A percentile compares a stretch with the other conserved stretches of the same genome.
Conservation (phyloP, 2,113 vertebrate genomes). For the Micromys minutus region DNA sequence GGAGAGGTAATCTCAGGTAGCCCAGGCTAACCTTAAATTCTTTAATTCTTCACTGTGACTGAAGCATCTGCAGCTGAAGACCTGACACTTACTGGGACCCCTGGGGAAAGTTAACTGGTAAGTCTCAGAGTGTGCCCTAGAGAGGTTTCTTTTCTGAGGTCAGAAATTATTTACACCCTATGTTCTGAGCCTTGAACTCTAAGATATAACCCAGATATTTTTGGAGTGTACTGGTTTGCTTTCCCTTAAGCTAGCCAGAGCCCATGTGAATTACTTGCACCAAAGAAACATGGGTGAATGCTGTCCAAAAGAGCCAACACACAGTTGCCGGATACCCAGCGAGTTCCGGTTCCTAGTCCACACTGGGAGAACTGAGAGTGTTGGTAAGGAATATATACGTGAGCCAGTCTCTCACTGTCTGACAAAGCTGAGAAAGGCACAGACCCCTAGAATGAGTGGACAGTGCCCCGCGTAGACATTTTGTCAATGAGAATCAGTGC, state of each 20-base stretch:
- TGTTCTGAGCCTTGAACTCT: background rate
- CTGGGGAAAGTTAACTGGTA: background rate
- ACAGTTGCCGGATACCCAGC: background rate
- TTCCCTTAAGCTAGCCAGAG: background rate
- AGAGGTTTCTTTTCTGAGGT: background rate
- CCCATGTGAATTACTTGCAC: background rate
- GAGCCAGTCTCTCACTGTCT: constrained; percentile 56
- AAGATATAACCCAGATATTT: background rate
- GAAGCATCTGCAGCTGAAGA: background rate
- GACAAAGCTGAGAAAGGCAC: constrained; percentile 60
- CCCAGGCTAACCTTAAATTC: background rate
- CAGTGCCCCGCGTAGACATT: constrained; percentile 32
- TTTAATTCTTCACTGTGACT: background rate
- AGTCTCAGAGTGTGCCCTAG: background rate
- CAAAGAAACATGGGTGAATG: background rate
- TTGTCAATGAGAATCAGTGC: constrained; percentile 44
- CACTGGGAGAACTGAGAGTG: constrained; percentile 57
- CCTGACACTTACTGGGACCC: background rate
- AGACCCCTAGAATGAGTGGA: constrained; percentile 63
- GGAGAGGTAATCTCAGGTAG: too few species aligned
- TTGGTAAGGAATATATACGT: too few species aligned
- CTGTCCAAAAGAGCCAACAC: background rate
- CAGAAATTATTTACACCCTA: background rate
- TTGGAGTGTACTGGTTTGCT: background rate
- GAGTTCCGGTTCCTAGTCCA: background rate